Base-by-base conservation (phyloP, 1,140 invertebrate species). In the Acromyrmex charruanus region DNA sequence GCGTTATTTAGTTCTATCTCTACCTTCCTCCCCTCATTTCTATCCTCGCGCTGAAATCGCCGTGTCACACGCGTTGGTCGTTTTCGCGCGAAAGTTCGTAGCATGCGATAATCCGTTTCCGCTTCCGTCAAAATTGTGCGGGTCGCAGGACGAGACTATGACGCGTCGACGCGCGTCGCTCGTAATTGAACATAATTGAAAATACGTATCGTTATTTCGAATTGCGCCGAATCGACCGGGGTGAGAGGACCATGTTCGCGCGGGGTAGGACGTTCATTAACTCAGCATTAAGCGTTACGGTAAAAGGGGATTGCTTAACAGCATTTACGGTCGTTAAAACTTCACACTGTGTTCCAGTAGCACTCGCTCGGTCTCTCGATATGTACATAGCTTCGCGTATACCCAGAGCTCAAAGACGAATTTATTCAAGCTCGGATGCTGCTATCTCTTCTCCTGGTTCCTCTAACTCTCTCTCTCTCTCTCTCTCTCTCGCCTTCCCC, bases 71-170 rank as follows among this genome's bases (percentile, higher is more conserved):
- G 44, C 77, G 44, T 58, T 35, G 65, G n/a, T 18, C 53, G 25
- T 25, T 25, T 25, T 25, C 53, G 66, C 80, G 68, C 39, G 55
- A 74, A 84, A 84, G 69, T 68, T 87, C 84, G 44, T 65, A 14
- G 85, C 25, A 21, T 28, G 35, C 55, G 87, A 61, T 77, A 77
- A 85, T 88, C 75, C 84, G 84, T 89, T 72, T 88, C 69, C 80
- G 69, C 69, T 63, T 49, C 39, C 58, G 80, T 84, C 69, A 84
- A 74, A 74, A 74, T 75, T 61, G 59, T 14, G 9, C 61, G 74
- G 51, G 49, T 18, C 66, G 69, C 71, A 16, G 21, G 35, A 21
- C 25, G 66, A 39, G 72, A 58, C 28, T 28, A 21, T 39, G 49
- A 72, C 39, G 59, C 59, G 25, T 51, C 59, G 59, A 35, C 28